Conservation (phyloP, 2,797 vertebrate species). For the Aldrovandia affinis region DNA sequence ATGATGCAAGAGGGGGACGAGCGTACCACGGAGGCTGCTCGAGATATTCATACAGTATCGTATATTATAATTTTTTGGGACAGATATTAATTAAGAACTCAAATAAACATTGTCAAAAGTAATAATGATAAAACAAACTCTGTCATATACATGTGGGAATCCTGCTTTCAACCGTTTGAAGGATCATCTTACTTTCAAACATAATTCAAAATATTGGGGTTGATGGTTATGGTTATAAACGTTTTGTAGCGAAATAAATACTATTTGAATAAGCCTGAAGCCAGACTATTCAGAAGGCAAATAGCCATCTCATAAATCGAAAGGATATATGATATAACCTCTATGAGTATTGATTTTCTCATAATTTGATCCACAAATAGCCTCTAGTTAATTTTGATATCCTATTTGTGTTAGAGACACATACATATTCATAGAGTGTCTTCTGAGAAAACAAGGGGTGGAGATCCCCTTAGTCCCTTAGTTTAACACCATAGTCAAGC, state of each 20-base stretch:
- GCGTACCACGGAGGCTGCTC: slow-evolving; percentile 9
- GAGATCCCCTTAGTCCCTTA: not conserved
- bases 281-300: too few relatives aligned
- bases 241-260: not conserved
- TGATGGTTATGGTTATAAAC: not conserved
- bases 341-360: not conserved
- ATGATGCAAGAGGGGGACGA: slow-evolving; percentile 64
- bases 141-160: not conserved
- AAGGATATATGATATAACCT: not conserved
- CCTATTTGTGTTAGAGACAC: not conserved
- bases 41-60: slow-evolving; percentile 1
- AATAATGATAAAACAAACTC: not conserved
- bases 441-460: not conserved
- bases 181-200: not conserved
- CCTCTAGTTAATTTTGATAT: not conserved
- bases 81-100: slow-evolving; percentile 69
- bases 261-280: too few relatives aligned
- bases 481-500: not conserved
- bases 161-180: not conserved
- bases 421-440: not conserved
- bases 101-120: slow-evolving; percentile 29
- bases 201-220: not conserved
- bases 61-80: slow-evolving; percentile 39
- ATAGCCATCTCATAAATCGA: not conserved
- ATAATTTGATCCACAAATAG: not conserved